These are phyloP conservation scores for Mungos mungo DNA, from an alignment of 2,113 vertebrate genomes.

Conservation along the genomic window DNA sequence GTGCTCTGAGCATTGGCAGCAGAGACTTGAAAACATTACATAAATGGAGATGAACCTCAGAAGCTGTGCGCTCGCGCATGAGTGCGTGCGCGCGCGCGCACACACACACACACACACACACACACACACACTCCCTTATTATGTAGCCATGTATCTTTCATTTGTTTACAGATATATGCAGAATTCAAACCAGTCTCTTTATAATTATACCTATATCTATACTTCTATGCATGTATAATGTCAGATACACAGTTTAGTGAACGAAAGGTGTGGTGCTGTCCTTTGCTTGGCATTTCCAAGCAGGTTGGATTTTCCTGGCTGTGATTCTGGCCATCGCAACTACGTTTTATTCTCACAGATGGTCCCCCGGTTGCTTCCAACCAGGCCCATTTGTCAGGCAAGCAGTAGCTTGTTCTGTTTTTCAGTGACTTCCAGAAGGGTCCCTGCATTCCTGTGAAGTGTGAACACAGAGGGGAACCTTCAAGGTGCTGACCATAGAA, in stretches of 20 bases:
- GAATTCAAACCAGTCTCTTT: background rate
- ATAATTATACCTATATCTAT: background rate
- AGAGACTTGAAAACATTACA: background rate
- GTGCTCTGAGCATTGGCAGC: background rate
- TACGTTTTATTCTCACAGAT: constrained; percentile 48
- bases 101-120: background rate
- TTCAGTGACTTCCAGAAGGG: background rate
- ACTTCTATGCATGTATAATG: background rate
- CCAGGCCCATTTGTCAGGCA: constrained; percentile 55
- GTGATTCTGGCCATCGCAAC: background rate
- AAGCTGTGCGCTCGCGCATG: background rate
- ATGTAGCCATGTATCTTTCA: background rate
- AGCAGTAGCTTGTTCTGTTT: background rate
- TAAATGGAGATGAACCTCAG: background rate
- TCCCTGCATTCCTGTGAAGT: background rate
- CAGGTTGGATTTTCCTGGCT: constrained; percentile 43
- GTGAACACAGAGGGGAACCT: background rate
- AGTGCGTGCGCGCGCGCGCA: too few relatives aligned
- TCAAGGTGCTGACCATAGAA: background rate
- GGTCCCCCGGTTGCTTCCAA: constrained; percentile 35
- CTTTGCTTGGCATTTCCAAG: background rate
- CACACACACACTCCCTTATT: background rate
- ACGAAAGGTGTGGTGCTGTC: background rate
- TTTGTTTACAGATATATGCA: background rate
- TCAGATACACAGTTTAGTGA: background rate